Conservation (phyloP, 2,113 vertebrate species). For the Halcyon malimbica region DNA sequence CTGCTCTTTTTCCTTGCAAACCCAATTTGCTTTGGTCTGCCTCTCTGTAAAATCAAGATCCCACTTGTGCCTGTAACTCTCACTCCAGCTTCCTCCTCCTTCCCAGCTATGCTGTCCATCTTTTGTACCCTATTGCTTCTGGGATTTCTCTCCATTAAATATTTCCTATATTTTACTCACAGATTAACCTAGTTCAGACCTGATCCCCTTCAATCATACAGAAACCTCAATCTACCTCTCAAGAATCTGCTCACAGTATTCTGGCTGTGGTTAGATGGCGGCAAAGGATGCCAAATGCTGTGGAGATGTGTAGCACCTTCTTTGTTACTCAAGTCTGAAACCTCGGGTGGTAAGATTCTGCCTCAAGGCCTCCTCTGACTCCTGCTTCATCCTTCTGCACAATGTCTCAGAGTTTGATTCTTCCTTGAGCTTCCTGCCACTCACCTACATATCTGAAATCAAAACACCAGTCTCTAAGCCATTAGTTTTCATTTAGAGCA, state of each 20-base stretch:
- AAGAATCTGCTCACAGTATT: not conserved
- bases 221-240: not conserved
- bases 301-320: not conserved
- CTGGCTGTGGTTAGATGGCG: not conserved
- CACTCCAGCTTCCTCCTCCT: not conserved
- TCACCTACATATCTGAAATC: conserved; percentile 42
- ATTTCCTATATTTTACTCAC: not conserved
- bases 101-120: not conserved
- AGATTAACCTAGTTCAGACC: not conserved
- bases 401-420: not conserved
- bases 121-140: not conserved
- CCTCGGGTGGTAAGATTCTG: not conserved
- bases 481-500: conserved; percentile 56
- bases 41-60: not conserved
- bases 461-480: conserved; percentile 46
- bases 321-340: not conserved
- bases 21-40: not conserved
- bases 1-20: not conserved
- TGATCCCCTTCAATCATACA: not conserved
- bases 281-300: not conserved
- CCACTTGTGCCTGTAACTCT: not conserved
- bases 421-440: conserved; percentile 24
- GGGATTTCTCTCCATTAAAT: not conserved
- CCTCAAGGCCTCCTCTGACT: conserved; percentile 20
- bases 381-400: not conserved